These are phyloP conservation scores for Polypterus bichir DNA, from an alignment of 2,113 vertebrate species.

Conservation along the genomic window DNA sequence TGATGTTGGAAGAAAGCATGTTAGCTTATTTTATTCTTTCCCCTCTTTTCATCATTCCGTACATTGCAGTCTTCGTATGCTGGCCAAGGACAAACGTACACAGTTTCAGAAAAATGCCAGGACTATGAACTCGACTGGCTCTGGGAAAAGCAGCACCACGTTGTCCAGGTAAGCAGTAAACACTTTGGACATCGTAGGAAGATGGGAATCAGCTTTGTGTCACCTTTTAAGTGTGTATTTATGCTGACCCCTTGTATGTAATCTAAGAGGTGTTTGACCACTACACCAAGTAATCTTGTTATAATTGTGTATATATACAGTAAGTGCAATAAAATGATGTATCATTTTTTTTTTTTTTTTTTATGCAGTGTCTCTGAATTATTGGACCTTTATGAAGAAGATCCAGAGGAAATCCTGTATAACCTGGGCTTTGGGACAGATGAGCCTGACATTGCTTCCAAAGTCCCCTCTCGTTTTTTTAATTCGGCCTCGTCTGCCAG, in stretches of 20 bases:
- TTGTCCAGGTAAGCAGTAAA: conserved; percentile 73
- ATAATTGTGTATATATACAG: too few species aligned
- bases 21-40: too few species aligned
- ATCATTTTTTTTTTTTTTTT: too few species aligned
- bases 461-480: conserved; percentile 89
- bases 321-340: too few species aligned
- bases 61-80: conserved; percentile 52
- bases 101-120: conserved; percentile 78
- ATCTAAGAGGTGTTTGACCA: too few species aligned
- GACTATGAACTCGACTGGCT: conserved; percentile 95
- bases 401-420: conserved; percentile 89
- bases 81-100: conserved; percentile 70
- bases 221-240: too few species aligned
- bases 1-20: too few species aligned
- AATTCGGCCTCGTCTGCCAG: conserved; percentile 68
- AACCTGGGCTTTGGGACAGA: conserved; percentile 93
- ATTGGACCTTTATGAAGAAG: conserved; percentile 90
- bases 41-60: neutral
- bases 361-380: conserved; percentile 79
- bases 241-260: too few species aligned
- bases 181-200: too few species aligned
- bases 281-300: too few species aligned
- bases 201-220: too few species aligned
- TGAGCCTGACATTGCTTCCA: conserved; percentile 84
- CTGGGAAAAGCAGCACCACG: conserved; percentile 84